Conservation (phyloP, 1,140 invertebrate genomes). For the Nasonia giraulti region DNA sequence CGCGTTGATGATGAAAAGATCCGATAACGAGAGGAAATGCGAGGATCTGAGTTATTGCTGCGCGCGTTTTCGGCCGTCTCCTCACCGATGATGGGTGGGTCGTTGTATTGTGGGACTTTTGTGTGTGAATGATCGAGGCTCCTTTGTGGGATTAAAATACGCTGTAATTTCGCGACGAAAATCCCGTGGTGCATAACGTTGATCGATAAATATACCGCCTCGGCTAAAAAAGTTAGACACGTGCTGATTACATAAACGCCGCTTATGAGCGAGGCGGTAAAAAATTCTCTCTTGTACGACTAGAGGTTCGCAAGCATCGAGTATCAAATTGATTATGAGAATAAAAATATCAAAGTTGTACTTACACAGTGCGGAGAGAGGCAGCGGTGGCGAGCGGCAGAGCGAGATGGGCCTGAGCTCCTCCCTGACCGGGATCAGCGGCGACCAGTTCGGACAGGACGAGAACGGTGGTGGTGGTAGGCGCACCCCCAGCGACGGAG, state of each 20-base stretch:
- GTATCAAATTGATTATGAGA: neutral
- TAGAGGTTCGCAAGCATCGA: too few species aligned
- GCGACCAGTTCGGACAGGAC: constrained; percentile 76
- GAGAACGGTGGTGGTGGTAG: constrained; percentile 75
- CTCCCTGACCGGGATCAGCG: constrained; percentile 59
- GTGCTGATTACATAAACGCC: too few species aligned
- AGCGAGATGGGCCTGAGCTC: constrained; percentile 41
- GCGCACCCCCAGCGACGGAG: constrained; percentile 41
- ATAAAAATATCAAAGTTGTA: constrained; percentile 17
- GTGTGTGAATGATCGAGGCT: too few species aligned
- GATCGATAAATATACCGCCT: too few species aligned
- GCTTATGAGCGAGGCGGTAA: too few species aligned
- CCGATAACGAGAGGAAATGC: constrained; percentile 24
- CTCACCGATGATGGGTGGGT: neutral
- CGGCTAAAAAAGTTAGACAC: too few species aligned
- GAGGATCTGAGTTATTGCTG: constrained; percentile 24
- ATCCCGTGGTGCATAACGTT: too few species aligned
- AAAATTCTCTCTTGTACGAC: too few species aligned
- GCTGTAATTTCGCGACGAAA: too few species aligned
- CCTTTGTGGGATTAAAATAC: too few species aligned
- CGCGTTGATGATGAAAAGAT: constrained; percentile 35
- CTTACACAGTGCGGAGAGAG: constrained; percentile 69
- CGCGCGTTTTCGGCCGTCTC: neutral
- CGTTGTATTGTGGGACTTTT: neutral
- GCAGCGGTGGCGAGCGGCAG: constrained; percentile 57